Base-by-base conservation (phyloP, 2,888 invertebrate species). In the Lepidocyrtoides sp. region DNA sequence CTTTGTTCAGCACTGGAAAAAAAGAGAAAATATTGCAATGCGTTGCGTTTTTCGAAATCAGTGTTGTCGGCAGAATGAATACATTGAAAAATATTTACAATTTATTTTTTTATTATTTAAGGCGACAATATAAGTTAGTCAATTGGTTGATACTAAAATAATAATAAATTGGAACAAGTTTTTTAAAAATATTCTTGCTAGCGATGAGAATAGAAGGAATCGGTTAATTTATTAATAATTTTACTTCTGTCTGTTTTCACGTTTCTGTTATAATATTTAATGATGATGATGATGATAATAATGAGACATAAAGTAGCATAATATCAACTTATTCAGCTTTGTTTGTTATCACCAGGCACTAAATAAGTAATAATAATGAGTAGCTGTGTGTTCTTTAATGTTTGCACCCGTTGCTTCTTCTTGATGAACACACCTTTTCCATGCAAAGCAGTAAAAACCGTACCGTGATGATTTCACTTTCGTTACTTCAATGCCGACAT, bases 361-460 rank as follows among this genome's bases (percentile, higher is more conserved):
- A 82, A 82, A 82, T 63, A 63, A 82, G 82, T 60, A 63, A 63
- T 60, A 75, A 77, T 60, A 54, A n/a, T n/a, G n/a, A 60, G 29
- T 41, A 75, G 75, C 23, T 87, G 77, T 77, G 79, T 87, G 79
- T 79, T 85, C 69, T 66, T 12, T 48, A 48, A 66, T 63, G 77
- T 79, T 79, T 66, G 77, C 79, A 79, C 77, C 87, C 87, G 63
- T 87, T 87, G 87, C 48, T 29, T 66, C 20, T 41, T 72, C n/a
- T 7, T 69, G 60, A 75, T 20, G 57, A 72, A 48, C 89, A 83
- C 89, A 83, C 89, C 88, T 89, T 60, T 83, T 89, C 36, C 90
- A 77, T 84, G 77, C 77, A 63, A 79, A 60, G 89, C 75, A 57
- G 79, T 90, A 89, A 83, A 83, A 90, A 90, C 75, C 89, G 89